phyloP scores from a whole-genome alignment of 2,113 vertebrate genomes.

The Gallinago jamesoni region DNA sequence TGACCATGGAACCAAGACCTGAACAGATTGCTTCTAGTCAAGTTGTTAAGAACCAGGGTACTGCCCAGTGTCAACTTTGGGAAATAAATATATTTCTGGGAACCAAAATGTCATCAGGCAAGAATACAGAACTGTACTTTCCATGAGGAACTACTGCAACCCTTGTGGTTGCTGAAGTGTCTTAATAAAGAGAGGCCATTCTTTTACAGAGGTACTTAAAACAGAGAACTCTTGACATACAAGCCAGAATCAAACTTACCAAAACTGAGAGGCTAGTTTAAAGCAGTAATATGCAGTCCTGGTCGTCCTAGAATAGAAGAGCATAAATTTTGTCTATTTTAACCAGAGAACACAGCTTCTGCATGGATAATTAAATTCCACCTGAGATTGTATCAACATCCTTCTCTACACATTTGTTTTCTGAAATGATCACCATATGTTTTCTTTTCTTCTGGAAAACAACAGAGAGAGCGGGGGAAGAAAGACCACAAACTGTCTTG shows the following conservation, averaged over 20 bases:
- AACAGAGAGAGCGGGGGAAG: background rate
- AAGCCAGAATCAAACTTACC: background rate
- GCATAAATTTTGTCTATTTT: background rate
- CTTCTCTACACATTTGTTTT: background rate
- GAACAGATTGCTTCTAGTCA: background rate
- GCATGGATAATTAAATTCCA: background rate
- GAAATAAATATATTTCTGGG: background rate
- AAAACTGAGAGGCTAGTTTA: background rate
- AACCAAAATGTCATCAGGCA: background rate
- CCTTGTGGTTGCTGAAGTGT: fast-evolving
- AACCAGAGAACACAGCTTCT: background rate
- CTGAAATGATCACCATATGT: background rate
- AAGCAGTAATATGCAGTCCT: background rate
- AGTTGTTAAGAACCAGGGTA: background rate
- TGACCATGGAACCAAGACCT: background rate
- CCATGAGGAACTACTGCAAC: background rate
- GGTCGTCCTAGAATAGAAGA: background rate
- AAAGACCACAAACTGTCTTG: background rate
- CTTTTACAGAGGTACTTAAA: background rate
- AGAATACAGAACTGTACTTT: background rate
- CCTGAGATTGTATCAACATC: background rate
- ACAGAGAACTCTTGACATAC: background rate
- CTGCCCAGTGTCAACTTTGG: background rate
- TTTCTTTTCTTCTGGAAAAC: conserved; percentile 9
- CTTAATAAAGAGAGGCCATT: background rate